Conservation (phyloP, 2,888 invertebrate genomes). For the Spisula subtruncata region DNA sequence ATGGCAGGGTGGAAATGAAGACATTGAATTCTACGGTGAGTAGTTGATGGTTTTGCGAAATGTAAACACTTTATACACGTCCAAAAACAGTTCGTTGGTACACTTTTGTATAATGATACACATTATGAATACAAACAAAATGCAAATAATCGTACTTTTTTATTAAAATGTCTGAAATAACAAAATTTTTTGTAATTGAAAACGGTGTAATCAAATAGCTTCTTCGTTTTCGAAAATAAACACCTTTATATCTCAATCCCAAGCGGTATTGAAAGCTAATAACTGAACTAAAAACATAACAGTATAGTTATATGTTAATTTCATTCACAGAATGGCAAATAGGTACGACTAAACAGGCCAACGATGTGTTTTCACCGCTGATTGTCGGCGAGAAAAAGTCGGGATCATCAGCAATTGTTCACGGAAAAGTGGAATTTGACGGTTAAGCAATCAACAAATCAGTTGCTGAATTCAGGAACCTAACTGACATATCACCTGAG, state of each 20-base stretch:
- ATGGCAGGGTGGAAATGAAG: constrained; percentile 60
- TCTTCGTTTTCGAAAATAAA: no score
- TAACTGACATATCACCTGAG: constrained; percentile 62
- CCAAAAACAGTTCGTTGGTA: no score
- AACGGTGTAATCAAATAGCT: no score
- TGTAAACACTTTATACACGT: no score
- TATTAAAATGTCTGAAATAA: no score
- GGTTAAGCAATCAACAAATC: constrained; percentile 59
- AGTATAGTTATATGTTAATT: neutral
- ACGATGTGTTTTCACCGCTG: constrained; percentile 73
- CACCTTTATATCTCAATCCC: no score
- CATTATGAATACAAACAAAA: no score
- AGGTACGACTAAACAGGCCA: constrained; percentile 58
- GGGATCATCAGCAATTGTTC: constrained; percentile 66
- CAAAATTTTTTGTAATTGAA: no score
- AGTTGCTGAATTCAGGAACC: constrained; percentile 64
- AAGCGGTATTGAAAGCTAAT: no score
- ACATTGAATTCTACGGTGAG: constrained; percentile 66
- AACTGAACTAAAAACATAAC: no score
- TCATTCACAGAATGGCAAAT: constrained; percentile 74
- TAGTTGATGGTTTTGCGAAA: neutral
- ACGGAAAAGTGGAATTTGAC: constrained; percentile 71
- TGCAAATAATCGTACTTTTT: no score
- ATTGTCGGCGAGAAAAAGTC: constrained; percentile 64
- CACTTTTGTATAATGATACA: no score